A percentile compares a stretch with the other conserved stretches of the same genome.
Evolutionary conservation across 2,797 vertebrate species (phyloP).

Genomic region (Brachyalestes nurse): DNA sequence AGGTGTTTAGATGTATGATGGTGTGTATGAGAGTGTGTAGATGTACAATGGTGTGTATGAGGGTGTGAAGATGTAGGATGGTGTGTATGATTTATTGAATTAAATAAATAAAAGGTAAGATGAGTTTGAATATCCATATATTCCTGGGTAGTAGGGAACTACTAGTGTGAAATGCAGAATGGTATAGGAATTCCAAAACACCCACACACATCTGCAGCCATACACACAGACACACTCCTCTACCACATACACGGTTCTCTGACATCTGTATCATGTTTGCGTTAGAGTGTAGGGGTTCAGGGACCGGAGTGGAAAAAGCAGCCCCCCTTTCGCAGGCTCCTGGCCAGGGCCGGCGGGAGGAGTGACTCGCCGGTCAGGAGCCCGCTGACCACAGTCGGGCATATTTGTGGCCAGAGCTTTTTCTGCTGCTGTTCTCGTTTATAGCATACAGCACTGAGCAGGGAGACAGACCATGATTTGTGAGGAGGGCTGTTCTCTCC

Average conservation of each 20-base stretch:
- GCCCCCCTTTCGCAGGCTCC: conserved; percentile 42
- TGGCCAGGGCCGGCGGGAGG: conserved; percentile 65
- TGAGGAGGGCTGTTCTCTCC: conserved; percentile 23
- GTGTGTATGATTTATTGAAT: too few species aligned
- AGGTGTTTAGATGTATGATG: too few species aligned
- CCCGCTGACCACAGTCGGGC: conserved; percentile 76
- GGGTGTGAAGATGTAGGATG: too few species aligned
- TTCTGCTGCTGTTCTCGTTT: conserved; percentile 46
- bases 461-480: conserved; percentile 41
- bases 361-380: conserved; percentile 76
- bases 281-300: conserved; percentile 65
- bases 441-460: conserved; percentile 21
- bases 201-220: conserved; percentile 45
- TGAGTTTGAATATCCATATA: background rate
- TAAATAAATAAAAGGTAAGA: background rate
- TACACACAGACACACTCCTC: conserved; percentile 39
- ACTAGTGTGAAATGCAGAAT: conserved; percentile 40
- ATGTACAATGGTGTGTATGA: too few species aligned
- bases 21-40: too few species aligned
- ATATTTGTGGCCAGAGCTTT: conserved; percentile 79
- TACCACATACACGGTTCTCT: conserved; percentile 58
- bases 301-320: conserved; percentile 79
- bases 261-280: conserved; percentile 78
- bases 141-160: conserved; percentile 13
- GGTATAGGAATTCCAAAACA: conserved; percentile 40